Evolutionary conservation across 2,797 vertebrate species (phyloP).

Genomic region (Xenops minutus): DNA sequence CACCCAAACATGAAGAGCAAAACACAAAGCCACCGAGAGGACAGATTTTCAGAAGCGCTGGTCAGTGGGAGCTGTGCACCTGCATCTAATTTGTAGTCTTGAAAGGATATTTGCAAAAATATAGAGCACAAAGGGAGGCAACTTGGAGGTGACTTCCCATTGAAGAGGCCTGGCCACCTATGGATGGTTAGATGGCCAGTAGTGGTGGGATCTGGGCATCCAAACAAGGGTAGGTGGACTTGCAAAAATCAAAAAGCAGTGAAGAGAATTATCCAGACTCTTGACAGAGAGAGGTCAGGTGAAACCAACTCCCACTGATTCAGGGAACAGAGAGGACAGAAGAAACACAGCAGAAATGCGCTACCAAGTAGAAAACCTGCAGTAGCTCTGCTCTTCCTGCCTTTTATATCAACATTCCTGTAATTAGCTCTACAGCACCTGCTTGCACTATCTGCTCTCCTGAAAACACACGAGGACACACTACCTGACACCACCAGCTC

Average conservation of each 20-base stretch:
- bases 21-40: not conserved
- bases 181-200: not conserved
- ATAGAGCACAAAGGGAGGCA: fast-evolving
- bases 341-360: not conserved
- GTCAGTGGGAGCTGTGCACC: slow-evolving; percentile 59
- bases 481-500: not conserved
- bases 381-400: not conserved
- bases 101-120: not conserved
- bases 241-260: not conserved
- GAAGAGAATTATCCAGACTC: not conserved
- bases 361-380: not conserved
- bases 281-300: not conserved
- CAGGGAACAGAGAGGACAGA: not conserved
- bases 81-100: not conserved
- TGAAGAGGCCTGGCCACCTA: not conserved
- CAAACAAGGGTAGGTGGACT: not conserved
- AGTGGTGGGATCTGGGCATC: not conserved
- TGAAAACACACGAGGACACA: fast-evolving
- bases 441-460: not conserved
- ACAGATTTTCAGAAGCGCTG: not conserved
- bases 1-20: not conserved
- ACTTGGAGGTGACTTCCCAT: not conserved
- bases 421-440: not conserved
- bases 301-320: slow-evolving; percentile 58
- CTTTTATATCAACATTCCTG: not conserved